Base-by-base conservation (phyloP, 2,888 invertebrate genomes). In the Adelphocoris suturalis region DNA sequence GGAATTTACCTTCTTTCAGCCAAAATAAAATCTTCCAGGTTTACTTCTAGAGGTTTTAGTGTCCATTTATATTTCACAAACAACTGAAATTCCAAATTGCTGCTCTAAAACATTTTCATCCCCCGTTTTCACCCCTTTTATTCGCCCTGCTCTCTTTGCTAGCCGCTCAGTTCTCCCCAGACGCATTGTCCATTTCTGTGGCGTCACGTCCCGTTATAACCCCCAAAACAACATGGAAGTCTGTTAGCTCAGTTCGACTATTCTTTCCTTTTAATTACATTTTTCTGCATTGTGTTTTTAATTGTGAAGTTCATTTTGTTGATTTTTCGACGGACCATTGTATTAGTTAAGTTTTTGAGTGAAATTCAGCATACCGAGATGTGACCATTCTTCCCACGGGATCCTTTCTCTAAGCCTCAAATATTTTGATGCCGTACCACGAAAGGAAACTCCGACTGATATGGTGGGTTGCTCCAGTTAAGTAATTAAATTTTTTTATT, bases 201-300 rank as follows among this genome's bases (percentile, higher is more conserved):
- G 91, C 91, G 91, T 91, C 91, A 91, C 91, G 91, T 91, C 91
- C 91, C 91, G 91, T 91, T 91, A 91, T 91, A 91, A 90, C 91
- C 91, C 91, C 78, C 91, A 86, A 91, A 91, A 91, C 91, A 92
- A 91, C 92, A 92, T 92, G 92, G 92, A 92, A 89, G 91, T 89
- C 87, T 48, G 84, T 88, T 88, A 88, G 88, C 78, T 88, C 88
- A 27, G 76, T 78, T 88, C 86, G 19, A 55, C 48, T 48, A 37
- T 86, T 86, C 80, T 88, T 78, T 88, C 46, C 28, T 76, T 88
- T 88, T 80, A 46, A 78, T 88, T 78, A 46, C 46, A 52, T 88
- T 88, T 88, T 88, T 52, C 88, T 28, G 61, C 61, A 61, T 85
- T 61, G 61, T 27, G 52, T 85, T 85, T 85, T 55, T 27, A 52